Base-by-base conservation (phyloP, 2,888 invertebrate genomes). In the Stenichneumon culpator region DNA sequence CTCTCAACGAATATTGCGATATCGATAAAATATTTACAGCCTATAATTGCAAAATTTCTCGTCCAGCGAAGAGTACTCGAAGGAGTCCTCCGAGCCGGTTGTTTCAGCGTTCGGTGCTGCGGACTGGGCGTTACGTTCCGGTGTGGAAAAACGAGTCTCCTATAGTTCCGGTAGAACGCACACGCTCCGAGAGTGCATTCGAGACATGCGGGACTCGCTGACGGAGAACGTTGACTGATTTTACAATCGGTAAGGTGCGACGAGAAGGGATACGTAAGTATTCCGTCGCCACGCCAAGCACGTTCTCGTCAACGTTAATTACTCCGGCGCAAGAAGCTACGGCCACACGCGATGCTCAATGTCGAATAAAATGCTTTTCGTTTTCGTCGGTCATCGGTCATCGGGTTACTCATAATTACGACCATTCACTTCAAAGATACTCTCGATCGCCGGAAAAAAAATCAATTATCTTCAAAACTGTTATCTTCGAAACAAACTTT, bases 281-380 rank as follows among this genome's bases (percentile, higher is more conserved):
- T 82, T 79, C 72, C 60, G 85, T 85, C 85, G 79, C 36, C 72
- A 54, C 74, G 72, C 73, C 68, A 60, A 47, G 82, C 85, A 85
- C 85, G 85, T 85, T 79, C 85, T 73, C 77, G 85, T 14, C 19
- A 77, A 77, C 85, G 85, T 85, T 85, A 85, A 85, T 85, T 85
- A 79, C 82, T 68, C 72, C 22, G 16, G 28, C 5, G 79, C 68
- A 85, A 85, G 82, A 85, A 85, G 77, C 63, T 5, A 19, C 75
- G 79, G 79, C 82, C 79, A 75, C 82, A 79, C 75, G 57, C 72
- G 52, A 44, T 54, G 52, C 60, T 44, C 60, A 9, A 16, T 19
- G 68, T 65, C 39, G 68, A 16, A 52, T 44, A 72, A 80, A 80
- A 78, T 60, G 32, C 52, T 39, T 32, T 14, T 50, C 6, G 1